A percentile compares a stretch with the other conserved stretches of the same genome.
phyloP scores from a whole-genome alignment of 2,113 vertebrate species.

The Maccullochella peelii region DNA sequence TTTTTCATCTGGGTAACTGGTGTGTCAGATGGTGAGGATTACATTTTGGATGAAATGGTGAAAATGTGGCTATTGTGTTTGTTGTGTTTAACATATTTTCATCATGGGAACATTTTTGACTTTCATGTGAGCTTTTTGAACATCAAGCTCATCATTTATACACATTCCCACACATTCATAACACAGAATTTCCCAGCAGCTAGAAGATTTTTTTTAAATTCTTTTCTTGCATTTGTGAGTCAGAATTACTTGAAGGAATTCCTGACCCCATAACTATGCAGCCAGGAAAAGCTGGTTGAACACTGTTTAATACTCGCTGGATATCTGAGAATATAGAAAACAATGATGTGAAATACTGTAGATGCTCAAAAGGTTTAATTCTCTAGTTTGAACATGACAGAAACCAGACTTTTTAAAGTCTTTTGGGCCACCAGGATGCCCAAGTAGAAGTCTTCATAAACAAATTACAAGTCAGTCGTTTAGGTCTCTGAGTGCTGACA shows the following conservation, averaged over 20 bases:
- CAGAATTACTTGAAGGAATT: no score
- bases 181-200: background rate
- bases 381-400: background rate
- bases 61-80: slow-evolving; percentile 5
- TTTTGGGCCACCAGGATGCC: no score
- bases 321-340: background rate
- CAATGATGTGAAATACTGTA: background rate
- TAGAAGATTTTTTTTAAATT: background rate
- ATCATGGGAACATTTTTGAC: background rate
- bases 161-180: background rate
- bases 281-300: background rate
- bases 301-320: background rate
- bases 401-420: no score
- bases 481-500: no score
- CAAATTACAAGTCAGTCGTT: no score
- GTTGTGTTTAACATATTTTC: slow-evolving; percentile 15
- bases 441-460: no score
- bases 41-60: background rate
- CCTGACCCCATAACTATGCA: background rate
- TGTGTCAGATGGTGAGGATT: slow-evolving; percentile 14
- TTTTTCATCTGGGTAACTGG: background rate
- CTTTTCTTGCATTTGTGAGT: background rate
- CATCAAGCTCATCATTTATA: background rate
- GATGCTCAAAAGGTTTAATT: background rate
- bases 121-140: background rate